Conservation (phyloP, 2,888 invertebrate species). For the Spicauda simplicius region DNA sequence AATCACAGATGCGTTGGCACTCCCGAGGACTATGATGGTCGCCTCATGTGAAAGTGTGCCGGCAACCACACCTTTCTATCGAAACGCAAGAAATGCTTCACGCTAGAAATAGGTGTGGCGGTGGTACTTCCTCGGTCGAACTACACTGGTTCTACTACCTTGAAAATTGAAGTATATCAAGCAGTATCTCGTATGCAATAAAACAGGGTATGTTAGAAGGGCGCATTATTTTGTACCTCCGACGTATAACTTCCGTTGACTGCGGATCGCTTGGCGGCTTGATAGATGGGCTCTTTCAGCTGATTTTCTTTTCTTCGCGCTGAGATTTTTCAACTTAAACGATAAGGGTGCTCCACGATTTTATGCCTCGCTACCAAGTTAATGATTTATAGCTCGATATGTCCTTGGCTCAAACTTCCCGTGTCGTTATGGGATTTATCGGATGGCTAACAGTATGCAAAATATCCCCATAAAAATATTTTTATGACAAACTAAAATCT, state of each 20-base stretch:
- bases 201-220: slow-evolving; percentile 43
- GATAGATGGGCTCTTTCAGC: slow-evolving; percentile 69
- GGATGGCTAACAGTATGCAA: slow-evolving; percentile 14
- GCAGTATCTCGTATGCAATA: not conserved
- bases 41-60: too few species aligned
- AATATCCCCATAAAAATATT: not conserved
- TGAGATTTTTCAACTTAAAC: slow-evolving; percentile 76
- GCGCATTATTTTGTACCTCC: slow-evolving; percentile 65
- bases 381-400: slow-evolving; percentile 61
- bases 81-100: too few species aligned
- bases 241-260: slow-evolving; percentile 65
- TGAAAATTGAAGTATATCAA: too few species aligned
- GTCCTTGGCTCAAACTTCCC: slow-evolving; percentile 32
- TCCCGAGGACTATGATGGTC: too few species aligned
- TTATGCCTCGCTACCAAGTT: slow-evolving; percentile 59
- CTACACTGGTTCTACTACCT: too few species aligned
- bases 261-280: slow-evolving; percentile 60
- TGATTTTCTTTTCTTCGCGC: slow-evolving; percentile 68
- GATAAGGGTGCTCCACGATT: slow-evolving; percentile 67
- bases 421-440: slow-evolving; percentile 24
- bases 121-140: too few species aligned
- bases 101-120: too few species aligned
- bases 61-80: too few species aligned
- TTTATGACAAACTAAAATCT: not conserved
- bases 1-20: too few species aligned